Evolutionary conservation across 2,113 vertebrate genomes (phyloP), one percentile per base, ranked within the genome.

Genomic region (Cygnus atratus): DNA sequence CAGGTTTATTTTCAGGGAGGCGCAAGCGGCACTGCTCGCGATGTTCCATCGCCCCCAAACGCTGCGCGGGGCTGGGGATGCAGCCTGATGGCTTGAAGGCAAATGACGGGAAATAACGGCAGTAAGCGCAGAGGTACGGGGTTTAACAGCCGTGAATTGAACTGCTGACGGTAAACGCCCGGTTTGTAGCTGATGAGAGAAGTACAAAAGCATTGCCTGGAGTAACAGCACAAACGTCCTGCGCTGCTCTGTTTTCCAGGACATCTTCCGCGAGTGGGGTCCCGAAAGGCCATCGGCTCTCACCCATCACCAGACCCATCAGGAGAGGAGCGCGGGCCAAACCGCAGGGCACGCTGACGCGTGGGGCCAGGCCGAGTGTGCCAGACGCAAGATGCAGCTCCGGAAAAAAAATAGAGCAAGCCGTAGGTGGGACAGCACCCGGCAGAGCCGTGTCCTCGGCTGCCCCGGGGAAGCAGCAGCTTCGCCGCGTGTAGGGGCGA

Each of bases 201-300:
- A 20, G 26, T 3, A 29, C 43, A 1, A 13, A 14, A 37, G 52
- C 18, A 0, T 10, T 2, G 3, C 4, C 35, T 7, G n/a, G 35
- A 1, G 1, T 29, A 29, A 26, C 5, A 1, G 21, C 3, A 1
- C 21, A 13, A 22, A 5, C 1, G 5, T 2, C 3, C 8, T 1
- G 26, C 19, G 2, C 9, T 11, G 5, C 12, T 1, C 37, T 6
- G 22, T 26, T 7, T 5, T 44, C 20, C 8, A 2, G 41, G 24
- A 2, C 46, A 4, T 20, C 39, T 8, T 25, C 39, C 5, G 12
- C 2, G 1, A 31, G 37, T 3, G 1, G 5, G 25, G 19, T 6
- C 72, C 37, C 18, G 2, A 35, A 50, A 26, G 35, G 37, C 22
- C 10, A 1, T 31, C 62, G 1, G 10, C n/a, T 46, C 4, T 0